These are phyloP conservation scores for Neotoma lepida DNA, from an alignment of 2,113 vertebrate genomes.

Conservation along the genomic window DNA sequence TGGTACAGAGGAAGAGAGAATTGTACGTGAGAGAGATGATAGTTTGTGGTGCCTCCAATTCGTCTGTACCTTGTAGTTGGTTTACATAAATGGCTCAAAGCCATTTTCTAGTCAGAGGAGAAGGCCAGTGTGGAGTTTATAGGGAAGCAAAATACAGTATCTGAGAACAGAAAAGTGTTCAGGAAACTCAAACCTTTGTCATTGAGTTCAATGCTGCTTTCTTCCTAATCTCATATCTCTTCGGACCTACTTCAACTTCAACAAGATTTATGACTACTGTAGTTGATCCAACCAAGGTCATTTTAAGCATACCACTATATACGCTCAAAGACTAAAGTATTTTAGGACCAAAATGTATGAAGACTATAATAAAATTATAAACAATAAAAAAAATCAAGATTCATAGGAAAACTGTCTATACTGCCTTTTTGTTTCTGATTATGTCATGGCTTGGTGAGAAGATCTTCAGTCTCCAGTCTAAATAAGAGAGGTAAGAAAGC, in stretches of 20 bases:
- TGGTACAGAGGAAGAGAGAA: not conserved
- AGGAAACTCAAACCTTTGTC: not conserved
- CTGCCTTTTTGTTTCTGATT: slow-evolving; percentile 29
- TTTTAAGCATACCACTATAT: not conserved
- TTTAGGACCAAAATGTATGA: slow-evolving; percentile 3
- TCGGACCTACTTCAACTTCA: not conserved
- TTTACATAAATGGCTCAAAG: not conserved
- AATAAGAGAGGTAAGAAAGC: slow-evolving; percentile 49
- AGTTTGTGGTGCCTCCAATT: not conserved
- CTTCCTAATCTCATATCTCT: not conserved
- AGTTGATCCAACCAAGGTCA: not conserved
- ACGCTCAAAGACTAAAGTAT: slow-evolving; percentile 5
- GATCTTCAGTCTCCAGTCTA: not conserved
- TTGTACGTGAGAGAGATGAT: not conserved
- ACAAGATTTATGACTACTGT: not conserved
- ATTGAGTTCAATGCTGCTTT: not conserved
- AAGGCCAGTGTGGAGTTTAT: not conserved
- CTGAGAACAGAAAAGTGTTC: not conserved
- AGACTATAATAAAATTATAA: slow-evolving; percentile 7
- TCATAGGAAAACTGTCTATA: not conserved
- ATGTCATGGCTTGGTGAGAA: not conserved
- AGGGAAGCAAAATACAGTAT: not conserved
- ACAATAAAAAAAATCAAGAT: not conserved
- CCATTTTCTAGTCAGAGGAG: not conserved
- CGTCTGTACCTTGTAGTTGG: not conserved